Evolutionary conservation across 2,888 invertebrate species (phyloP).

Genomic region (Apodemia duryi): DNA sequence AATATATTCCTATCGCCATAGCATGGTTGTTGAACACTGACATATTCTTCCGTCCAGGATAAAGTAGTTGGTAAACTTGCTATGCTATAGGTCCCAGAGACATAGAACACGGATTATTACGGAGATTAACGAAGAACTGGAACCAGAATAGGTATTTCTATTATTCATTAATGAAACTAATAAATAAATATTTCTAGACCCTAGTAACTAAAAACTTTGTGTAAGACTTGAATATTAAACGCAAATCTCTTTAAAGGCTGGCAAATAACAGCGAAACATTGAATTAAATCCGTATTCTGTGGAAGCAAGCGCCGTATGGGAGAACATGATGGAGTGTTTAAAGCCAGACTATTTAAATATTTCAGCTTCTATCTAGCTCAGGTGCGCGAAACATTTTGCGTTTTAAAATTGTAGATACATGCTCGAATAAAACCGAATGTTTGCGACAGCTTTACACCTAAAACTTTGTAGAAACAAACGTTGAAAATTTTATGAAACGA

Average conservation of each 20-base stretch:
- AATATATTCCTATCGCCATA: too few species aligned
- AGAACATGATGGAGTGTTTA: conserved; percentile 31
- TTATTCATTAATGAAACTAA: too few species aligned
- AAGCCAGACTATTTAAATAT: conserved; percentile 36
- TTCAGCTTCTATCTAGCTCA: conserved; percentile 28
- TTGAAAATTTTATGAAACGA: too few species aligned
- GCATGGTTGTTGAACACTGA: too few species aligned
- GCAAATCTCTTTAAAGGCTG: conserved; percentile 19
- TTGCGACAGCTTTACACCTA: background rate
- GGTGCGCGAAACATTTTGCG: conserved; percentile 19
- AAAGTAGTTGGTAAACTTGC: too few species aligned
- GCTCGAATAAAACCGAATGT: background rate
- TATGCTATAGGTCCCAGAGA: too few species aligned
- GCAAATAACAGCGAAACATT: conserved; percentile 27
- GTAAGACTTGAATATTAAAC: conserved; percentile 13
- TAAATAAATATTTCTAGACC: background rate
- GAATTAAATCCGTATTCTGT: conserved; percentile 30
- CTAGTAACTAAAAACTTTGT: background rate
- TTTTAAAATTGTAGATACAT: background rate
- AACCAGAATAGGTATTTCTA: too few species aligned
- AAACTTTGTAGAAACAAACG: too few species aligned
- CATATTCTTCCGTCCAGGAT: too few species aligned
- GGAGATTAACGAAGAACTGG: too few species aligned
- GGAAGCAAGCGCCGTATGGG: conserved; percentile 26
- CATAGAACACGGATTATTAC: too few species aligned